Conservation (phyloP, 2,888 invertebrate genomes). For the Cryptosula pallasiana region DNA sequence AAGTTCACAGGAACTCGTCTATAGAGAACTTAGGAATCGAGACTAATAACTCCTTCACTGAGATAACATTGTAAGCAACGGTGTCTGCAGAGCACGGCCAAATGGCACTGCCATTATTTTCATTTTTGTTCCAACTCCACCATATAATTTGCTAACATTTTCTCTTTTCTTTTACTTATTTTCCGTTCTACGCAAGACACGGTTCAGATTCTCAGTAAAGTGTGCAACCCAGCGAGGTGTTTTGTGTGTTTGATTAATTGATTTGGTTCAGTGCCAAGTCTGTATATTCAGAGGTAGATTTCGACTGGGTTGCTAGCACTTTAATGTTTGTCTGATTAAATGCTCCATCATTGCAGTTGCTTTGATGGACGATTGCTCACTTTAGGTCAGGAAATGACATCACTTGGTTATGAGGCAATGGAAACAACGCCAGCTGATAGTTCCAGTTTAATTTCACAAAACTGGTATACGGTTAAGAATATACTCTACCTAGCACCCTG, state of each 20-base stretch:
- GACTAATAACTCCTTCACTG: background rate
- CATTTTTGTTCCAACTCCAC: background rate
- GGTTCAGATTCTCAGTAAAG: too few relatives aligned
- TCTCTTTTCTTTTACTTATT: background rate
- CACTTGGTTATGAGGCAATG: background rate
- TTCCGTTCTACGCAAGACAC: background rate
- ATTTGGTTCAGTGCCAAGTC: too few relatives aligned
- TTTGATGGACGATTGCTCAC: background rate
- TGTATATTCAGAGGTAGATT: too few relatives aligned
- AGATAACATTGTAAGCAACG: background rate
- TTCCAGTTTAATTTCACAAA: background rate
- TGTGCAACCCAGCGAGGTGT: too few relatives aligned
- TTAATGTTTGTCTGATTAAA: too few relatives aligned
- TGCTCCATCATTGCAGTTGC: too few relatives aligned
- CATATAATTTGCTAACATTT: background rate
- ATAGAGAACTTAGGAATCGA: background rate
- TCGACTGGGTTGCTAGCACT: too few relatives aligned
- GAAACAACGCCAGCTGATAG: background rate
- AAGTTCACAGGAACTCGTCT: background rate
- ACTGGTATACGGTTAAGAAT: background rate
- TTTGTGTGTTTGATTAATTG: too few relatives aligned
- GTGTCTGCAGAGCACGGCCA: background rate
- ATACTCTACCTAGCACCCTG: background rate
- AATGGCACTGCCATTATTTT: background rate
- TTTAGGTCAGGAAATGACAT: constrained; percentile 2